These are phyloP conservation scores for Lasiurus cinereus DNA, from an alignment of 2,113 vertebrate genomes.

Conservation along the genomic window DNA sequence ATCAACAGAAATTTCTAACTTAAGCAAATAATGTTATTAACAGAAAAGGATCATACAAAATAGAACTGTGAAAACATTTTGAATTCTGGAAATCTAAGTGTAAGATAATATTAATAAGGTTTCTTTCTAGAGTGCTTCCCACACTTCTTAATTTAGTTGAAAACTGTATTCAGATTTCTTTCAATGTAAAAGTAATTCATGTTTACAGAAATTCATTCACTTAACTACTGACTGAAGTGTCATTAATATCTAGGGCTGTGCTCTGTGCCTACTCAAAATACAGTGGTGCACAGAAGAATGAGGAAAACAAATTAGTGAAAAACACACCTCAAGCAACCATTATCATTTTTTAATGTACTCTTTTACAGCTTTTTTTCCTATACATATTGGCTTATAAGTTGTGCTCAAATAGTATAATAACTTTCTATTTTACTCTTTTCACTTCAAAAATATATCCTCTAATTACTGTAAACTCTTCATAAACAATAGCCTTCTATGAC, in stretches of 20 bases:
- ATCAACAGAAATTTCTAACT: constrained; percentile 31
- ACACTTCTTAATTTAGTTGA: constrained; percentile 19
- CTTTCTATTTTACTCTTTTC: constrained; percentile 23
- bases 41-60: constrained; percentile 2
- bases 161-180: constrained; percentile 17
- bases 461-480: constrained; percentile 57
- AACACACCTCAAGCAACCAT: background rate
- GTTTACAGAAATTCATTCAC: constrained; percentile 49
- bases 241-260: background rate
- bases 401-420: background rate
- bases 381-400: background rate
- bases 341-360: background rate
- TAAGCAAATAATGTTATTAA: constrained; percentile 23
- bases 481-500: constrained; percentile 23
- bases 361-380: background rate
- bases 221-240: background rate
- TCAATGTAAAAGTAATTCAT: constrained; percentile 32
- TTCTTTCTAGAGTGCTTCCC: constrained; percentile 15
- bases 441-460: constrained; percentile 56
- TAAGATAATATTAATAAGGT: constrained; percentile 36
- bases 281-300: background rate
- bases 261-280: background rate
- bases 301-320: background rate
- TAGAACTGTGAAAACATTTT: constrained; percentile 10
- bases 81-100: constrained; percentile 39